Evolutionary conservation across 1,140 invertebrate species (phyloP).

Genomic region (Drosophila erecta): DNA sequence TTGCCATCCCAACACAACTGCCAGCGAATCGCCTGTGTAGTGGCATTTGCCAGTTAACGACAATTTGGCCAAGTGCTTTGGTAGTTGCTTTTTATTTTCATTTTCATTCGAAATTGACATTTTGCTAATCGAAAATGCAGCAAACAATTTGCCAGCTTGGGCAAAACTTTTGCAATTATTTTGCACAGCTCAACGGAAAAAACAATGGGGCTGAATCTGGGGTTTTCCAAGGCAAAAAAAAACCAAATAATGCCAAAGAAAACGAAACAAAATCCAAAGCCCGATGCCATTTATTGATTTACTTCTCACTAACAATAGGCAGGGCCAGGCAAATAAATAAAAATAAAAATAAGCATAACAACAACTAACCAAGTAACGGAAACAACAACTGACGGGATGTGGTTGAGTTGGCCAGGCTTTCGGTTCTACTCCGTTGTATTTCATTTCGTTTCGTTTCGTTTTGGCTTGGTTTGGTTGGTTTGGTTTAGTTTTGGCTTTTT

Average conservation of each 20-base stretch:
- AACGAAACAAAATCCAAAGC: constrained; percentile 48
- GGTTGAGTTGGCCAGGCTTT: constrained; percentile 50
- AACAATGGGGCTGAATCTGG: constrained; percentile 3
- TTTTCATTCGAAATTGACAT: constrained; percentile 76
- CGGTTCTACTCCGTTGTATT: constrained; percentile 46
- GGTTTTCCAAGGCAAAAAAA: neutral
- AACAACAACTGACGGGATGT: constrained; percentile 78
- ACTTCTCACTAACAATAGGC: constrained; percentile 73
- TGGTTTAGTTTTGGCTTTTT: constrained; percentile 46
- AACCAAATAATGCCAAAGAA: constrained; percentile 19
- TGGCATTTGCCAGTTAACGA: constrained; percentile 61
- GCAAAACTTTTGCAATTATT: constrained; percentile 80
- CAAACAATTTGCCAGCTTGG: constrained; percentile 74
- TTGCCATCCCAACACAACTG: constrained; percentile 17
- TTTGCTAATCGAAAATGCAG: constrained; percentile 82
- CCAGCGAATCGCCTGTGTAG: constrained; percentile 17
- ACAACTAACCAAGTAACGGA: constrained; percentile 65
- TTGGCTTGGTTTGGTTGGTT: neutral
- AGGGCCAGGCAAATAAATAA: constrained; percentile 66
- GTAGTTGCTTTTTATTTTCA: constrained; percentile 67
- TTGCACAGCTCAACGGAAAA: constrained; percentile 51
- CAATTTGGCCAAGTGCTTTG: constrained; percentile 59
- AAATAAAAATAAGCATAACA: constrained; percentile 82
- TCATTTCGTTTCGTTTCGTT: constrained; percentile 29
- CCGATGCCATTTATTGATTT: constrained; percentile 79